Evolutionary conservation across 2,888 invertebrate genomes (phyloP).

Genomic region (Brassicogethes aeneus): DNA sequence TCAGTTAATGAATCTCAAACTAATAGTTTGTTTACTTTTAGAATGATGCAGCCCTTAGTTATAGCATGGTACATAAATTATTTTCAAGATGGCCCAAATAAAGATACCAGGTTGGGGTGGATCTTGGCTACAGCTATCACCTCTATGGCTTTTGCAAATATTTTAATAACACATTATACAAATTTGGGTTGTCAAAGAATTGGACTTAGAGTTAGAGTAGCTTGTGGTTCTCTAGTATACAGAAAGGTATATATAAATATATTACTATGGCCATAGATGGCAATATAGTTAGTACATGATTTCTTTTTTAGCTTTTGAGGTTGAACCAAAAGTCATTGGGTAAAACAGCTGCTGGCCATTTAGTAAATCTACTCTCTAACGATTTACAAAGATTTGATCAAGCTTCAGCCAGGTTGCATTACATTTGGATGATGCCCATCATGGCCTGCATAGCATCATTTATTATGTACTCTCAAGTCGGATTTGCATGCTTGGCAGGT

Average conservation of each 20-base stretch:
- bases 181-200: slow-evolving; percentile 50
- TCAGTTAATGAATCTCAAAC: no score
- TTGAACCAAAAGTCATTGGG: slow-evolving; percentile 63
- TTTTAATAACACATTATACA: slow-evolving; percentile 57
- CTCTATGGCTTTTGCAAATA: slow-evolving; percentile 46
- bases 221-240: slow-evolving; percentile 72
- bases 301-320: slow-evolving; percentile 44
- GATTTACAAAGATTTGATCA: slow-evolving; percentile 77
- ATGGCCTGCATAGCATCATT: slow-evolving; percentile 56
- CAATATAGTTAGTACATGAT: background rate
- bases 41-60: slow-evolving; percentile 53
- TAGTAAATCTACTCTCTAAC: slow-evolving; percentile 77
- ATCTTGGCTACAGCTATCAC: slow-evolving; percentile 56
- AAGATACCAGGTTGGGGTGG: slow-evolving; percentile 51
- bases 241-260: slow-evolving; percentile 71
- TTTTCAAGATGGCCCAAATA: slow-evolving; percentile 43
- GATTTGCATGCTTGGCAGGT: slow-evolving; percentile 51
- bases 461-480: slow-evolving; percentile 49
- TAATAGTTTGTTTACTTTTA: slow-evolving; percentile 30
- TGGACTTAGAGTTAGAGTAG: slow-evolving; percentile 70
- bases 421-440: slow-evolving; percentile 72
- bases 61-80: slow-evolving; percentile 55
- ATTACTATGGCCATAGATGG: no score
- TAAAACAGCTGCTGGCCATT: slow-evolving; percentile 74
- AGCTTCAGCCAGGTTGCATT: slow-evolving; percentile 60